Base-by-base conservation (phyloP, 92 coral and sea anemone genomes). In the Porites rus region DNA sequence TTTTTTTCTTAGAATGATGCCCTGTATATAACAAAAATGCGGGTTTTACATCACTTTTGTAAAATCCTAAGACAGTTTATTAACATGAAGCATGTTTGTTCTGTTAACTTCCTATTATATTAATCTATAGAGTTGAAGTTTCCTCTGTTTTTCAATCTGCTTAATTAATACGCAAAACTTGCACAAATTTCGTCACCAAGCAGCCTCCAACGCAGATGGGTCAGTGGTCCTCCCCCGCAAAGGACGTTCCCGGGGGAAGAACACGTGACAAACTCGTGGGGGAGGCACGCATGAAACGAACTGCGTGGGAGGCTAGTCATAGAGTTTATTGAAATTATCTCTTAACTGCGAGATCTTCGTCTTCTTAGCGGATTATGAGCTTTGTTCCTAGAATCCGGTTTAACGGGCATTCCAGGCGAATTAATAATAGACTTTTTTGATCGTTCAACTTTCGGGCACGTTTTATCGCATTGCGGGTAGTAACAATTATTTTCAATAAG, bases 401-500 rank as follows among this genome's bases (percentile, higher is more conserved):
- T 74, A 21, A 18, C 46, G 56, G 59, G 38, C n/a, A 19, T 11
- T 51, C 84, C n/a, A 9, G 2, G 17, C 22, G 84, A 67, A 13
- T 18, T 74, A 10, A 14, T 51, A 8, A 28, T 0, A 13, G 7
- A 9, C 68, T 19, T 14, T 21, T 0, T 0, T 54, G 62, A 10
- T 61, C n/a, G 10, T 4, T 7, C 21, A 19, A 10, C 19, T 56
- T 50, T 22, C 14, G 83, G 83, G 65, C 91, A 88, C 21, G 77
- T 59, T 17, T 6, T 9, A 68, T 31, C 60, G 38, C 91, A 88
- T 1, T 82, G 65, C 6, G 78, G 91, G 7, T 13, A 68, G 24
- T 5, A 17, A 22, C 87, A 83, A 13, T 52, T 43, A 19, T 12
- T 65, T 74, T 60, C 87, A 74, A 83, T 72, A 31, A 64, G 87